A percentile compares a stretch with the other conserved stretches of the same genome.
Conservation (phyloP, 2,888 invertebrate species). For the Clanis bilineata region DNA sequence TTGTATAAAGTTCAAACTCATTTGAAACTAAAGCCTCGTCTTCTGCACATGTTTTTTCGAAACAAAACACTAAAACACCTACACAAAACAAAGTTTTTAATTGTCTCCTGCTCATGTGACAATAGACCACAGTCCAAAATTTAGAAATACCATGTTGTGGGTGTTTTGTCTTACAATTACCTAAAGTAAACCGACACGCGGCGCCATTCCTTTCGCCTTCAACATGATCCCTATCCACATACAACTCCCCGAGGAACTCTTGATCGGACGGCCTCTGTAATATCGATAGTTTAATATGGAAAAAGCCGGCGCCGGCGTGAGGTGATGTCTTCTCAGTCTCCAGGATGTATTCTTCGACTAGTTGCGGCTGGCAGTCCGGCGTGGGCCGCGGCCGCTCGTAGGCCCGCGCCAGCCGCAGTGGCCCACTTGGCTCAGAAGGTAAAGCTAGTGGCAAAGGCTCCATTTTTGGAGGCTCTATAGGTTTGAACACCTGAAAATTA, state of each 20-base stretch:
- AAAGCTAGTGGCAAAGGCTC: slow-evolving; percentile 82
- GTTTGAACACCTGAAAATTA: slow-evolving; percentile 79
- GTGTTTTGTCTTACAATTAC: slow-evolving; percentile 46
- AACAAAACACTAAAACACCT: too few relatives aligned
- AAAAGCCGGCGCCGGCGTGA: slow-evolving; percentile 84
- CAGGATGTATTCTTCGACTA: slow-evolving; percentile 93
- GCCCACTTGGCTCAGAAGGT: slow-evolving; percentile 73
- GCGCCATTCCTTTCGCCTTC: slow-evolving; percentile 90
- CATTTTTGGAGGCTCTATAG: slow-evolving; percentile 84
- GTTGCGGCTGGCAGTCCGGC: slow-evolving; percentile 88
- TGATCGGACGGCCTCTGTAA: slow-evolving; percentile 93
- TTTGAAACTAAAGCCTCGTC: too few relatives aligned
- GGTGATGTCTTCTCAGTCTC: slow-evolving; percentile 90
- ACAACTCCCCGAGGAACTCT: slow-evolving; percentile 94
- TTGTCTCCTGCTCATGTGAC: too few relatives aligned
- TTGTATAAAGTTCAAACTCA: too few relatives aligned
- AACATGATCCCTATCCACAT: slow-evolving; percentile 92
- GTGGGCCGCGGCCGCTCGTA: slow-evolving; percentile 85
- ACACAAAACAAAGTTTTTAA: too few relatives aligned
- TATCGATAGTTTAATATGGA: slow-evolving; percentile 93
- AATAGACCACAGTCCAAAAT: too few relatives aligned
- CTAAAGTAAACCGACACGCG: slow-evolving; percentile 89
- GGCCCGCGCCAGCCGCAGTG: slow-evolving; percentile 68
- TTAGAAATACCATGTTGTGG: too few relatives aligned
- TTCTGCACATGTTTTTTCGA: too few relatives aligned